Percentiles rank a stretch among this genome's conserved stretches.
These are phyloP conservation scores for Masticophis lateralis DNA, from an alignment of 2,797 vertebrate species.

Conservation along the genomic window DNA sequence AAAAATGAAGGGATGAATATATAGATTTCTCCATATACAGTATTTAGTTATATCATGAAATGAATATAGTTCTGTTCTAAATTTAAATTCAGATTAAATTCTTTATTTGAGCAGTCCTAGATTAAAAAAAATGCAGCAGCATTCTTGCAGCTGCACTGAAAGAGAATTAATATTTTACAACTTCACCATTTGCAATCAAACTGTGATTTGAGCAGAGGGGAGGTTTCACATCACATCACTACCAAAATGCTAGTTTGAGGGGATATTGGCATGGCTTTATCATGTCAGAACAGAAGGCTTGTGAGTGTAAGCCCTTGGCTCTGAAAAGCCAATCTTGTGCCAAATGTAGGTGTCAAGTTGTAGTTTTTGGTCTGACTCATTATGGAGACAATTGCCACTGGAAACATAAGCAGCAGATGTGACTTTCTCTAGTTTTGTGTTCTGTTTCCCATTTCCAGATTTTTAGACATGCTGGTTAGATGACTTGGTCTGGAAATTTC, in stretches of 20 bases:
- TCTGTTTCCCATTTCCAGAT: neutral
- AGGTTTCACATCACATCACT: neutral
- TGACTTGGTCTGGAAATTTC: neutral
- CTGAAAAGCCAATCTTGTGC: neutral
- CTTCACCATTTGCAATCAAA: conserved; percentile 4
- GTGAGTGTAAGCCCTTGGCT: conserved; percentile 20
- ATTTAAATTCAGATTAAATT: neutral
- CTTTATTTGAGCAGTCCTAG: neutral
- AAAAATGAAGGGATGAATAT: neutral
- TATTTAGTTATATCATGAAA: neutral
- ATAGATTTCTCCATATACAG: neutral
- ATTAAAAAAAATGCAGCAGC: neutral
- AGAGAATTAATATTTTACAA: neutral
- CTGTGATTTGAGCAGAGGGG: neutral
- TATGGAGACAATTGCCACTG: conserved; percentile 21
- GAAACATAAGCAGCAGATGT: conserved; percentile 3
- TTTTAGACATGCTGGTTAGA: neutral
- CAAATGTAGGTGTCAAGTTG: conserved; percentile 17
- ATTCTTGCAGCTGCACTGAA: neutral
- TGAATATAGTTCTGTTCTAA: neutral
- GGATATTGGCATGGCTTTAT: conserved; percentile 19
- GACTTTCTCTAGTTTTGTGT: neutral
- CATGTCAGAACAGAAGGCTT: conserved; percentile 21
- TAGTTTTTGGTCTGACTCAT: conserved; percentile 28
- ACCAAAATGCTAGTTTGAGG: conserved; percentile 5